A percentile compares a stretch with the other conserved stretches of the same genome.
These are phyloP conservation scores for Tricholaema leucomelas DNA, from an alignment of 2,113 vertebrate species.

Conservation along the genomic window DNA sequence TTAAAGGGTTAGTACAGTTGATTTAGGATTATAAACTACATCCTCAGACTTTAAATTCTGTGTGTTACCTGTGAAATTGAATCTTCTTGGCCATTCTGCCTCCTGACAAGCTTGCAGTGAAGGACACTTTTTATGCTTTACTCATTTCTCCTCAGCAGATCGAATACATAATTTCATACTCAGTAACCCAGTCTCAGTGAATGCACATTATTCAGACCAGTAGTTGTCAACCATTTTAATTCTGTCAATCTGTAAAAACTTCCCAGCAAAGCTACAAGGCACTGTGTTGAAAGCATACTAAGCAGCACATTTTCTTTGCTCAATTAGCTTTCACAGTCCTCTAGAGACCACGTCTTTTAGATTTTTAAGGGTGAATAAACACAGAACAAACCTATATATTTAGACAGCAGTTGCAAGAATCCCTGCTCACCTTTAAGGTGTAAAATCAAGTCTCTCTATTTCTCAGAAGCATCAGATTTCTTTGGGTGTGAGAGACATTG, in stretches of 20 bases:
- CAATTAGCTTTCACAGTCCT: slow-evolving; percentile 2
- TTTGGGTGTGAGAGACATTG: neutral
- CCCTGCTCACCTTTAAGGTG: neutral
- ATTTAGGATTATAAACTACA: neutral
- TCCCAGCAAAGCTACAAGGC: neutral
- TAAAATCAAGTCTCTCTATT: neutral
- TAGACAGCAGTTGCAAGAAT: neutral
- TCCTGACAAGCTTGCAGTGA: neutral
- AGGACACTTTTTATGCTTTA: neutral
- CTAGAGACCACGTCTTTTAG: neutral
- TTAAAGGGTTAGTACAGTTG: neutral
- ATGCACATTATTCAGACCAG: neutral
- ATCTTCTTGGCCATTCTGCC: neutral
- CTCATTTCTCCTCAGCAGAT: neutral
- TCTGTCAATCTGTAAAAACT: neutral
- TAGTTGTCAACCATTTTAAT: neutral
- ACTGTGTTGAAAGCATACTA: neutral
- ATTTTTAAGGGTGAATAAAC: neutral
- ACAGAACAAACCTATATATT: neutral
- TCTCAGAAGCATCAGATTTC: neutral
- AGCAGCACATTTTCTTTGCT: neutral
- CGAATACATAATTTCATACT: neutral
- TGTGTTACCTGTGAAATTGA: neutral
- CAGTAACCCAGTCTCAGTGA: neutral
- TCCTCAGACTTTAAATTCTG: neutral